A percentile compares a stretch with the other conserved stretches of the same genome.
Evolutionary conservation across 2,888 invertebrate species (phyloP).

Genomic region (Tetramorium bicarinatum): DNA sequence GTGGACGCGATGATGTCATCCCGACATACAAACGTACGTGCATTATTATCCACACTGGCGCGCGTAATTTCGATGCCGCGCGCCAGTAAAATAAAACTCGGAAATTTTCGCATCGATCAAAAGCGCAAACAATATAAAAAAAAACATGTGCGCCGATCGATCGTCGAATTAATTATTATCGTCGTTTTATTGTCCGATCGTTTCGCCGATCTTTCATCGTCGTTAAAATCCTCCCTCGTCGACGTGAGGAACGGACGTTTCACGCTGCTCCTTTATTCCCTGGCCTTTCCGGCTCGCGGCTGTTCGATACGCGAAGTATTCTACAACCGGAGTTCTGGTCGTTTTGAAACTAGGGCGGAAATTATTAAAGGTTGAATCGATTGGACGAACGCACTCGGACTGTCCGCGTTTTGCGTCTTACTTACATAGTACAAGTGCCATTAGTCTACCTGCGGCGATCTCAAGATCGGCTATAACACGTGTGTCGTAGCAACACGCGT

Average conservation of each 20-base stretch:
- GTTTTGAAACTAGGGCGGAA: conserved; percentile 32
- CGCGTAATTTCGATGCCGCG: conserved; percentile 3
- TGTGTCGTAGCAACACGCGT: background rate
- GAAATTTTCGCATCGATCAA: background rate
- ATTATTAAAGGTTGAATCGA: conserved; percentile 40
- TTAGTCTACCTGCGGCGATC: conserved; percentile 49
- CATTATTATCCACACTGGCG: background rate
- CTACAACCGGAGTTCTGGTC: background rate
- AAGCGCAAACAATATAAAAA: background rate
- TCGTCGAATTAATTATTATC: background rate
- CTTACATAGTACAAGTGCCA: conserved; percentile 10
- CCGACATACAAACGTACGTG: conserved; percentile 8
- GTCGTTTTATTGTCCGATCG: background rate
- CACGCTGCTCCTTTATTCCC: background rate
- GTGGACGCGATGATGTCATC: conserved; percentile 61
- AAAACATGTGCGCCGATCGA: background rate
- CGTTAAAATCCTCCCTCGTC: background rate
- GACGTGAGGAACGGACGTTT: background rate
- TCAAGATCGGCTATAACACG: conserved; percentile 29
- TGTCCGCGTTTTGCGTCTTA: background rate
- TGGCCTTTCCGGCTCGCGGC: too few relatives aligned
- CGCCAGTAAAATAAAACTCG: conserved; percentile 6
- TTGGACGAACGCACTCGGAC: conserved; percentile 7
- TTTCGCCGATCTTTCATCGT: background rate
- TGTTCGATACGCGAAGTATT: background rate